Evolutionary conservation across 2,888 invertebrate genomes (phyloP), one percentile per base, ranked within the genome.

Genomic region (Disparrhopalites patrizii): DNA sequence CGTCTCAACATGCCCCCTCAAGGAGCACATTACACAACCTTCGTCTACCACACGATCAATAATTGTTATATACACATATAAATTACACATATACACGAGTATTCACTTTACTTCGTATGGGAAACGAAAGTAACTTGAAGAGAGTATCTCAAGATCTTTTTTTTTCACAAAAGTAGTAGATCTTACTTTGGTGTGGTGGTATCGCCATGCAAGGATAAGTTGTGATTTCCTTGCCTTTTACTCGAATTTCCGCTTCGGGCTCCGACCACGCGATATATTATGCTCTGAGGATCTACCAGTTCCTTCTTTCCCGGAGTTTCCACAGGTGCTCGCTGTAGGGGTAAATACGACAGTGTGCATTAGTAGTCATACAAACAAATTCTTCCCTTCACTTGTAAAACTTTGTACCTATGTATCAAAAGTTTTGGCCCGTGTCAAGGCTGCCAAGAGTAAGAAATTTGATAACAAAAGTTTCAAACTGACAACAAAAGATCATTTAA

Each of bases 231-330:
- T 23, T 47, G 47, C 23, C 25, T 47, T 47, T 55, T 36, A 33
- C 36, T 36, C 33, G 31, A 55, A 33, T 47, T 62, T 40, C 70
- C 68, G 65, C 68, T 69, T 54, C 74, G 40, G 18, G 69, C 68
- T 23, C 74, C 74, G 25, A 74, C 74, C 18, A 74, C 74, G 20
- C 74, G 68, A 61, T 72, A 74, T 57, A 74, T 74, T 27, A 74
- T 71, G 52, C 66, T 74, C 52, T 72, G 70, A 18, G 70, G 51
- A 31, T 70, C 70, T 36, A 70, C 52, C 40, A 67, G 52, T 28
- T 65, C 54, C 40, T 57, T 38, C 33, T 38, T 56, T 31, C 66
- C 65, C 31, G 50, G 38, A 15, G 30, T 43, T 52, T 63, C 67
- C 18, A 40, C 62, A 15, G 56, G 51, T 30, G 56, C 30, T 50